Base-by-base conservation (phyloP, 2,113 vertebrate species). In the Ibidorhyncha struthersii region DNA sequence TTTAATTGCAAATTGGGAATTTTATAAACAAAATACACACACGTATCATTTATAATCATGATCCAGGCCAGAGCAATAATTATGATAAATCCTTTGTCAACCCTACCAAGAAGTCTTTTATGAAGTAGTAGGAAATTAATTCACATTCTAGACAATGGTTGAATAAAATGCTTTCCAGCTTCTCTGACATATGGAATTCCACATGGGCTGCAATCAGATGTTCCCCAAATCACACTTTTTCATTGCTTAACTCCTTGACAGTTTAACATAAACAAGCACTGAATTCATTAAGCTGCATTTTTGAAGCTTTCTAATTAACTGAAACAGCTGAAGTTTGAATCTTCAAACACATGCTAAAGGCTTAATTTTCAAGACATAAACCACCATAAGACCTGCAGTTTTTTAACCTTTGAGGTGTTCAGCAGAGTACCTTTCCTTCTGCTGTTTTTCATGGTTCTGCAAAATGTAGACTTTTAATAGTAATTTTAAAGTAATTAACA, bases 11-110 rank as follows among this genome's bases (percentile, higher is more conserved):
- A 86, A 89, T 81, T 67, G 90, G 95, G 95, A 97, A 96, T 95
- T 97, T 96, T 89, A 96, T 98, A 98, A 98, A 98, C 97, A 98
- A 96, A 98, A 96, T 70, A 86, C 89, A 93, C 49, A 82, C 96
- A 94, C 30, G 53, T 95, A 96, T 95, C 82, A 63, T 97, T 97
- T 97, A 96, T 92, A 98, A 98, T 98, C 97, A 97, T 30, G 19
- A 95, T 45, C 86, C 89, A 83, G 89, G 96, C 97, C 93, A 82
- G 95, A 91, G 91, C 95, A 94, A 96, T 98, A 97, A 98, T 98
- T 97, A 98, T 98, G 98, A 98, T 98, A 98, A 98, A 98, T 98
- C 97, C 97, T 97, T 98, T 98, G 98, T 98, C 98, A 98, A 23
- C 90, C 88, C 79, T 56, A 58, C 95, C 97, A 95, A 95, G 96